These are phyloP conservation scores for Vanessa tameamea DNA, from an alignment of 1,140 invertebrate species.

Conservation along the genomic window DNA sequence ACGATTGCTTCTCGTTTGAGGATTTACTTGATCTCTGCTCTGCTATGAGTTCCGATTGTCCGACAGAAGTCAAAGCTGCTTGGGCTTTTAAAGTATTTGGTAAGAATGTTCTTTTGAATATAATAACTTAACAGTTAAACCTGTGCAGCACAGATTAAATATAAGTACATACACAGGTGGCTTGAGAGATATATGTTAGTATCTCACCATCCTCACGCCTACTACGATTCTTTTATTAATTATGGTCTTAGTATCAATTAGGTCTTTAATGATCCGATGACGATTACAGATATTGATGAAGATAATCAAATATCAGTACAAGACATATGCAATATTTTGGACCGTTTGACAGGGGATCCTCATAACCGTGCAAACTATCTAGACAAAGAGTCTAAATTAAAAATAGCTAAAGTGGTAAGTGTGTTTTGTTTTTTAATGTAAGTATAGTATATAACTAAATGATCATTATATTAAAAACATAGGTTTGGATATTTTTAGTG, in stretches of 20 bases:
- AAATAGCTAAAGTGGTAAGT: constrained; percentile 76
- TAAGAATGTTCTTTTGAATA: constrained; percentile 48
- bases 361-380: constrained; percentile 48
- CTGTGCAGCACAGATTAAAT: too few relatives aligned
- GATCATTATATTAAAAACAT: too few relatives aligned
- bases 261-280: too few relatives aligned
- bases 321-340: constrained; percentile 81
- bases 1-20: constrained; percentile 86
- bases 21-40: constrained; percentile 89
- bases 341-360: constrained; percentile 70
- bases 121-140: too few relatives aligned
- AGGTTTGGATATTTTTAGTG: too few relatives aligned
- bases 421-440: not conserved
- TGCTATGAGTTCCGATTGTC: constrained; percentile 86
- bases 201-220: too few relatives aligned
- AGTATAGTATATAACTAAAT: too few relatives aligned
- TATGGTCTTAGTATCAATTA: not conserved
- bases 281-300: constrained; percentile 81
- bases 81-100: constrained; percentile 91
- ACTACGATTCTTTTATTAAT: not conserved
- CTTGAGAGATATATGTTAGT: too few relatives aligned
- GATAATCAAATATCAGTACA: constrained; percentile 81
- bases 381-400: constrained; percentile 57
- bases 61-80: constrained; percentile 84
- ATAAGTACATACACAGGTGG: too few relatives aligned